Conservation (phyloP, 2,888 invertebrate species). For the Lasioglossum pauxillum region DNA sequence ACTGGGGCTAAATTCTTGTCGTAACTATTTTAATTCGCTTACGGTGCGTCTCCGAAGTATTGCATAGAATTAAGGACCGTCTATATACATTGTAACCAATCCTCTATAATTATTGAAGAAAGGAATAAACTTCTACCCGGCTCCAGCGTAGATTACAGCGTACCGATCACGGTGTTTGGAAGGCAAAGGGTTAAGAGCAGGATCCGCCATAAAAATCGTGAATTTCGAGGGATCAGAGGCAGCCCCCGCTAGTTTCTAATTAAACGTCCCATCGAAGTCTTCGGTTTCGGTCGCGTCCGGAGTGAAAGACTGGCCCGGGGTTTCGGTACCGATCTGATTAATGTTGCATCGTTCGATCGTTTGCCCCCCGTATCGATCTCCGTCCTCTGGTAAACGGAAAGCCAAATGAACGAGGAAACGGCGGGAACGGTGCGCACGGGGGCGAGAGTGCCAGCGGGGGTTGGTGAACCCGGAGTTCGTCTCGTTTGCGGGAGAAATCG, state of each 20-base stretch:
- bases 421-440: not conserved
- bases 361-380: conserved; percentile 71
- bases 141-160: not conserved
- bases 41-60: no score
- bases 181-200: not conserved
- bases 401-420: conserved; percentile 75
- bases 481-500: conserved; percentile 68
- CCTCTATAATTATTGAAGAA: not conserved
- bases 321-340: conserved; percentile 67
- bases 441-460: not conserved
- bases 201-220: not conserved
- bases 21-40: not conserved
- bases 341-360: conserved; percentile 71
- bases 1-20: not conserved
- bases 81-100: not conserved
- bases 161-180: not conserved
- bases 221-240: not conserved
- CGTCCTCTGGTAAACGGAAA: conserved; percentile 76
- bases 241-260: not conserved
- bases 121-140: not conserved
- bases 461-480: conserved; percentile 44
- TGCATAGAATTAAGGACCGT: not conserved
- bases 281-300: not conserved
- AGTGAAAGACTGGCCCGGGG: conserved; percentile 22
- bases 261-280: not conserved